phyloP scores from a whole-genome alignment of 2,888 invertebrate species.

The Cenopis cana region DNA sequence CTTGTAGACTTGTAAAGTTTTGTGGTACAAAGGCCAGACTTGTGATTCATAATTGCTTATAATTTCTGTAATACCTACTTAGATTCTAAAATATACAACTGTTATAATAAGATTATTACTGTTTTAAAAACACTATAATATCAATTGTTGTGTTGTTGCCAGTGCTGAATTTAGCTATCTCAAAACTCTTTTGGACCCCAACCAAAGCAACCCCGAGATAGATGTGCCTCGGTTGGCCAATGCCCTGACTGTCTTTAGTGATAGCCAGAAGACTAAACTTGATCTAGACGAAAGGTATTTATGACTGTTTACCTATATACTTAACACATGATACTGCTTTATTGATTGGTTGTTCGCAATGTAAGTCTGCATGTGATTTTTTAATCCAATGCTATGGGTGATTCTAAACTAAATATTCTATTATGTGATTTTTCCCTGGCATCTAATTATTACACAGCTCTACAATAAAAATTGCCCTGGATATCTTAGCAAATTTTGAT shows the following conservation, averaged over 20 bases:
- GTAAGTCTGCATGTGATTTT: slow-evolving; percentile 3
- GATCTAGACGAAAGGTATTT: slow-evolving; percentile 77
- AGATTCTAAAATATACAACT: background rate
- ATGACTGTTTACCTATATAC: background rate
- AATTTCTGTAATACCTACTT: background rate
- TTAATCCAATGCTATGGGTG: too few relatives aligned
- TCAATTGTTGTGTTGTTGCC: slow-evolving; percentile 41
- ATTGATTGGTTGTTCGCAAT: background rate
- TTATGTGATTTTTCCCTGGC: background rate
- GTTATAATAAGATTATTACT: background rate
- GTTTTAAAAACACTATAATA: background rate
- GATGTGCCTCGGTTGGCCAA: slow-evolving; percentile 69
- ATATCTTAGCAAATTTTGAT: too few relatives aligned
- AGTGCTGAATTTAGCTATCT: slow-evolving; percentile 72
- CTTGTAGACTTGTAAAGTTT: too few relatives aligned
- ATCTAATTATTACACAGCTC: background rate
- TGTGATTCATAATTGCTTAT: background rate
- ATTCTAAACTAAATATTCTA: too few relatives aligned
- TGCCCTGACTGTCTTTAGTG: slow-evolving; percentile 72
- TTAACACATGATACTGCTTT: background rate
- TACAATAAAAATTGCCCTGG: too few relatives aligned
- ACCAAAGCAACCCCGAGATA: slow-evolving; percentile 72
- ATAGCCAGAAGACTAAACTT: slow-evolving; percentile 70
- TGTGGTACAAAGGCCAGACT: too few relatives aligned
- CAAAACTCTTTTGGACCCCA: slow-evolving; percentile 74